A percentile compares a stretch with the other conserved stretches of the same genome.
phyloP scores from a whole-genome alignment of 2,113 vertebrate genomes.

The Hystrix brachyura region DNA sequence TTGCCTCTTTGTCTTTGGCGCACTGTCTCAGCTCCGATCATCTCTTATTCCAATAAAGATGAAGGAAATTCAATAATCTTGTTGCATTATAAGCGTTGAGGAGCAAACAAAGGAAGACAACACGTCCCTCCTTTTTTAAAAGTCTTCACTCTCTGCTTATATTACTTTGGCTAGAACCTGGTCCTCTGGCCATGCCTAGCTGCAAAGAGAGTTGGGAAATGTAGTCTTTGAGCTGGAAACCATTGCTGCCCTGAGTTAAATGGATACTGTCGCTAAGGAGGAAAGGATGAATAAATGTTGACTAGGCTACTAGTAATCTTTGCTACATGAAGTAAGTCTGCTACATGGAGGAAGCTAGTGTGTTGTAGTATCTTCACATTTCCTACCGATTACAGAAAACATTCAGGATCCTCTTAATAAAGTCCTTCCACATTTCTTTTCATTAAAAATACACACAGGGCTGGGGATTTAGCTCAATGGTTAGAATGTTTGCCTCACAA shows the following conservation, averaged over 20 bases:
- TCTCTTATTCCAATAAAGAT: not conserved
- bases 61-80: not conserved
- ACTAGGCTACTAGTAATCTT: not conserved
- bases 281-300: not conserved
- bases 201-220: constrained; percentile 60
- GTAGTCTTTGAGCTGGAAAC: constrained; percentile 31
- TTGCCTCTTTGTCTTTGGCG: not conserved
- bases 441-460: not conserved
- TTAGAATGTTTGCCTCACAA: no score
- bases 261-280: not conserved
- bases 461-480: no score
- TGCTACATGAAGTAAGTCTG: not conserved
- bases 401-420: constrained; percentile 20
- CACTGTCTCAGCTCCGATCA: not conserved
- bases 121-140: not conserved
- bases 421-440: constrained; percentile 38
- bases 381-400: constrained; percentile 29
- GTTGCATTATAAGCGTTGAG: not conserved
- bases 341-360: not conserved
- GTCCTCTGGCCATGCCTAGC: not conserved
- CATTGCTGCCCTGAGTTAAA: not conserved
- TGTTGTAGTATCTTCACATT: not conserved
- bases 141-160: not conserved
- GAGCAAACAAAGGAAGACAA: constrained; percentile 18
- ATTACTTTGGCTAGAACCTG: constrained; percentile 16